Evolutionary conservation across 2,797 vertebrate genomes (phyloP).

Genomic region (Gymnodraco acuticeps): DNA sequence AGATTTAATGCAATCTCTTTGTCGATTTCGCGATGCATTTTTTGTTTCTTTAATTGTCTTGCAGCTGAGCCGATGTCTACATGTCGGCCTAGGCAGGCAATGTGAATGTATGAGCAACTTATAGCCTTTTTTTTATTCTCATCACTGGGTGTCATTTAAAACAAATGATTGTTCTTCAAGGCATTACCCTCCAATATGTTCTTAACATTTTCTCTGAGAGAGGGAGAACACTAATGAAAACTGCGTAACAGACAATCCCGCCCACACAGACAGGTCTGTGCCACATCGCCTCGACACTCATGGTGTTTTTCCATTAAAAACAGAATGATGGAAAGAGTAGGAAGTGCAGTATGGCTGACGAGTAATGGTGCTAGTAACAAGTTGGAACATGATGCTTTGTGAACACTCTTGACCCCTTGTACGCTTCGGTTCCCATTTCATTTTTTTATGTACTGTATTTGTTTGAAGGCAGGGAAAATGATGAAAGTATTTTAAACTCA

Average conservation of each 20-base stretch:
- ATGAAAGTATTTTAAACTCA: conserved; percentile 88
- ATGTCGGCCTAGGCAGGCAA: conserved; percentile 74
- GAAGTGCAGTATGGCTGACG: conserved; percentile 70
- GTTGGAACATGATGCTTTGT: conserved; percentile 86
- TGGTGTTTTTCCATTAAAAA: conserved; percentile 79
- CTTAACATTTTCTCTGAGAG: conserved; percentile 83
- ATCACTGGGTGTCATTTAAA: conserved; percentile 74
- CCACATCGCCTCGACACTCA: conserved; percentile 74
- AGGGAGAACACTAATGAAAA: conserved; percentile 87
- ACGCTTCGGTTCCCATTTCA: conserved; percentile 77
- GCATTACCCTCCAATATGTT: conserved; percentile 86
- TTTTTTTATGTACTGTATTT: conserved; percentile 83
- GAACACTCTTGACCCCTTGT: conserved; percentile 82
- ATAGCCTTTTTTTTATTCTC: conserved; percentile 80
- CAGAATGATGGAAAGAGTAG: conserved; percentile 74
- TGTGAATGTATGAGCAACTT: conserved; percentile 85
- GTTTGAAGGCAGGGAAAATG: conserved; percentile 83
- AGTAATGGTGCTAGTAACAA: conserved; percentile 87
- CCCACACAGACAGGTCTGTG: conserved; percentile 77
- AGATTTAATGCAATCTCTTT: conserved; percentile 81
- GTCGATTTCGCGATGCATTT: conserved; percentile 81
- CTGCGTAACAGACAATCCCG: conserved; percentile 79
- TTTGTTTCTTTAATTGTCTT: conserved; percentile 72
- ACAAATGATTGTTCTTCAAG: conserved; percentile 73
- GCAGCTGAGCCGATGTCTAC: conserved; percentile 77